phyloP scores from a whole-genome alignment of 2,113 vertebrate genomes.

The Leptobrachium ailaonicum region DNA sequence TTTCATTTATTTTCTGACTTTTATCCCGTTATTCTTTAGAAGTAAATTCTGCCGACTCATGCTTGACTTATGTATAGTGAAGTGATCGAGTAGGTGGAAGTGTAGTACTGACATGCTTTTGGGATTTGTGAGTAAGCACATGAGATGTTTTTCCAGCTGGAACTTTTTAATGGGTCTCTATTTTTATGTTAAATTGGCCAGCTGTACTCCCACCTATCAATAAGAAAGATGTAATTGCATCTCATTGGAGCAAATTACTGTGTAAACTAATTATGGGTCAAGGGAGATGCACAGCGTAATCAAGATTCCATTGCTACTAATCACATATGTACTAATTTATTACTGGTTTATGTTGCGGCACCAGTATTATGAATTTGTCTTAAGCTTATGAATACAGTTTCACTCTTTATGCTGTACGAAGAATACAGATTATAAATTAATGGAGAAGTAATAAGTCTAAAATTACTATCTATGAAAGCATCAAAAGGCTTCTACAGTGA shows the following conservation, averaged over 20 bases:
- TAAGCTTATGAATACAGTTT: no score
- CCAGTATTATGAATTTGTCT: neutral
- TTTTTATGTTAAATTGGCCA: slow-evolving; percentile 32
- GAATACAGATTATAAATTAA: no score
- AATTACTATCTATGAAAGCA: no score
- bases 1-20: no score
- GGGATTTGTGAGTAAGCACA: neutral
- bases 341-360: neutral
- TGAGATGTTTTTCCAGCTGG: slow-evolving; percentile 4
- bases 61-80: no score
- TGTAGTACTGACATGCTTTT: no score
- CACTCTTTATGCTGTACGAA: no score
- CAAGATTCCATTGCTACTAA: slow-evolving; percentile 4
- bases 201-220: slow-evolving; percentile 24
- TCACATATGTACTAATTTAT: neutral
- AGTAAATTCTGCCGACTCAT: no score
- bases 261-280: slow-evolving; percentile 34
- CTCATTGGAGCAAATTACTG: slow-evolving; percentile 1
- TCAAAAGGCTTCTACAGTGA: no score
- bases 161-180: neutral
- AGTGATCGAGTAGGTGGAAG: no score
- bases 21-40: no score
- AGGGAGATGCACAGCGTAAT: slow-evolving; percentile 24
- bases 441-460: no score
- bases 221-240: slow-evolving; percentile 36